Evolutionary conservation across 1,140 invertebrate species (phyloP), one percentile per base, ranked within the genome.

Genomic region (Sarcophaga bullata): DNA sequence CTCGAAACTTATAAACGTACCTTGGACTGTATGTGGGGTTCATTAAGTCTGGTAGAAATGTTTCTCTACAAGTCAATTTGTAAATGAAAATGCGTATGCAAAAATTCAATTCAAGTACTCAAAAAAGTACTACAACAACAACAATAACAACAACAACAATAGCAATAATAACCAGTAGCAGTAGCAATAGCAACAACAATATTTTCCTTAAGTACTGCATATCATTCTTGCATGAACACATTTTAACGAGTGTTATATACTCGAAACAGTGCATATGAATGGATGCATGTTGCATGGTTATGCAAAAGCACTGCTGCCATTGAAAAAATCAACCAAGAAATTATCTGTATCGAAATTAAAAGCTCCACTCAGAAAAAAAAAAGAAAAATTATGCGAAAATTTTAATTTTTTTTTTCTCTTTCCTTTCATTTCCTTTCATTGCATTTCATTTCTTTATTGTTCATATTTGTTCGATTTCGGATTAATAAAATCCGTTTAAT

Each of bases 61-160:
- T 78, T 50, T 50, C 13, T 15, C 17, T 50, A 78, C 75, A 50
- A 78, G 75, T 78, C 75, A 78, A 78, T 78, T 78, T 78, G 75
- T 48, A n/a, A n/a, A 52, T 52, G 50, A 78, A 78, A 78, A 78
- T 78, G 75, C 75, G 75, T 78, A 78, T 17, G 49, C 75, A 17
- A 49, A 37, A 37, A 37, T 37, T 37, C 25, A 37, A 78, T 78
- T 37, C 48, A 78, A 50, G 17, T 50, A 52, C 25, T 52, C 75
- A 78, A 50, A 68, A 37, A 68, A 68, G 62, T 68, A 68, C 62
- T 19, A 68, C 54, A 58, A 58, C 9, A 25, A 68, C 19, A 37
- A 37, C 4, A 37, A 4, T 37, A 37, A 2, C 54, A 58, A 58
- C 9, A 25, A 68, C 19, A 37, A 37, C 4, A 37, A 4, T 37